These are phyloP conservation scores for Phoxinus phoxinus DNA, from an alignment of 2,113 vertebrate species.

Conservation along the genomic window DNA sequence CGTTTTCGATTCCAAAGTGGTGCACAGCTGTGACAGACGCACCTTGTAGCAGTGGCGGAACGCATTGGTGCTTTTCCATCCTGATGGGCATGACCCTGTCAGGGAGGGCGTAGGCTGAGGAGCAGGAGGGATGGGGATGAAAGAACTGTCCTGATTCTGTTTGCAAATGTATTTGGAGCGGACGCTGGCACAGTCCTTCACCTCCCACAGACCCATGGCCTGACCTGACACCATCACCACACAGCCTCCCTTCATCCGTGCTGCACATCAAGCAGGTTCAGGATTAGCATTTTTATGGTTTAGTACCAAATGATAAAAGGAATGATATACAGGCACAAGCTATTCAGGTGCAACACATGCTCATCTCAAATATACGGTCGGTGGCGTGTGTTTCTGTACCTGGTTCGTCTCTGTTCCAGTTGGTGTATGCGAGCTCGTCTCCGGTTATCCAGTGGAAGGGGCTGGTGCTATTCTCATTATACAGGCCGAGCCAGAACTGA, in stretches of 20 bases:
- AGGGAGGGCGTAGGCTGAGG: conserved; percentile 88
- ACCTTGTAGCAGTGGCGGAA: conserved; percentile 96
- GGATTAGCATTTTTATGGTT: not conserved
- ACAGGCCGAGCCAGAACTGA: conserved; percentile 89
- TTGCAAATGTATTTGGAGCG: conserved; percentile 94
- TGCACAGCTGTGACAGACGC: not conserved
- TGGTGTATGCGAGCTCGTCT: conserved; percentile 87
- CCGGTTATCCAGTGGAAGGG: conserved; percentile 88
- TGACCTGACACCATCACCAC: conserved; percentile 88
- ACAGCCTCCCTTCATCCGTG: conserved; percentile 83
- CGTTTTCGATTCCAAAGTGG: not conserved
- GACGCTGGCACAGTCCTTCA: conserved; percentile 71
- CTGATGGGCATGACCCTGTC: conserved; percentile 81
- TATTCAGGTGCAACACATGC: not conserved
- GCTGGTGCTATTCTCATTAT: conserved; percentile 80
- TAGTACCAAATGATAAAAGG: not conserved
- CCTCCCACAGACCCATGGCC: conserved; percentile 92
- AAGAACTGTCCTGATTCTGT: conserved; percentile 83
- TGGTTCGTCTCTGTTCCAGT: conserved; percentile 96
- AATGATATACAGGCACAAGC: not conserved
- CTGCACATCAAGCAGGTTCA: conserved; percentile 61
- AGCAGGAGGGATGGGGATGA: conserved; percentile 79
- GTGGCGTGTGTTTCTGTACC: conserved; percentile 69
- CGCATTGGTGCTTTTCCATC: conserved; percentile 85
- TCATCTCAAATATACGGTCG: not conserved